phyloP scores from a whole-genome alignment of 2,113 vertebrate species.

The Prunella himalayana region DNA sequence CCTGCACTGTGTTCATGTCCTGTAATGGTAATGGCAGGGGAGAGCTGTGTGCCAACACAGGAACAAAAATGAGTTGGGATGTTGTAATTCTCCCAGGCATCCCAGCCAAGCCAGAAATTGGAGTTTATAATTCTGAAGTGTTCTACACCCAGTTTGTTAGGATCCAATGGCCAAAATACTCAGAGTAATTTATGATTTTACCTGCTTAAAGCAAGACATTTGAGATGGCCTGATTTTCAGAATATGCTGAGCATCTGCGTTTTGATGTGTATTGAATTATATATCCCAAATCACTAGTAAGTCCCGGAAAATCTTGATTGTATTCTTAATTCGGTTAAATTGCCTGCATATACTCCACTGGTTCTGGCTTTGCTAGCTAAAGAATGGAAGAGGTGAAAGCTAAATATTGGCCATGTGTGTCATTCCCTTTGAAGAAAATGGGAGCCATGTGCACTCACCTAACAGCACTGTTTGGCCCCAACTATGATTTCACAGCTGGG shows the following conservation, averaged over 20 bases:
- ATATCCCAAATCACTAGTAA: conserved; percentile 21
- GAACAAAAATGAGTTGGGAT: neutral
- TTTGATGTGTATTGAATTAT: conserved; percentile 32
- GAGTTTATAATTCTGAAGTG: neutral
- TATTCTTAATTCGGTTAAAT: conserved; percentile 52
- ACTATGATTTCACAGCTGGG: conserved; percentile 61
- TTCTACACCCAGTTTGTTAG: neutral
- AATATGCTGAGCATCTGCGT: neutral
- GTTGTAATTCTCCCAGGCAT: neutral
- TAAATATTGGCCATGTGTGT: conserved; percentile 62
- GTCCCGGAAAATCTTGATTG: conserved; percentile 38
- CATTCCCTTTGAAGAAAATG: conserved; percentile 66
- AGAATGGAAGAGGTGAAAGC: conserved; percentile 60
- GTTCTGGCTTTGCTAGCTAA: conserved; percentile 40
- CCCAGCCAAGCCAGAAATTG: neutral
- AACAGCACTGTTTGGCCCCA: conserved; percentile 39
- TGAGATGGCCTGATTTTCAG: neutral
- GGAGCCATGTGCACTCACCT: conserved; percentile 64
- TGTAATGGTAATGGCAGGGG: neutral
- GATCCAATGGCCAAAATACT: neutral
- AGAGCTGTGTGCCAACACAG: neutral
- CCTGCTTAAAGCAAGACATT: neutral
- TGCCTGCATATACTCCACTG: conserved; percentile 11
- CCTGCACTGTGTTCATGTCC: neutral
- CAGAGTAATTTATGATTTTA: conserved; percentile 13